These are phyloP conservation scores for Pterostichus niger DNA, from an alignment of 2,888 invertebrate species.

Conservation along the genomic window DNA sequence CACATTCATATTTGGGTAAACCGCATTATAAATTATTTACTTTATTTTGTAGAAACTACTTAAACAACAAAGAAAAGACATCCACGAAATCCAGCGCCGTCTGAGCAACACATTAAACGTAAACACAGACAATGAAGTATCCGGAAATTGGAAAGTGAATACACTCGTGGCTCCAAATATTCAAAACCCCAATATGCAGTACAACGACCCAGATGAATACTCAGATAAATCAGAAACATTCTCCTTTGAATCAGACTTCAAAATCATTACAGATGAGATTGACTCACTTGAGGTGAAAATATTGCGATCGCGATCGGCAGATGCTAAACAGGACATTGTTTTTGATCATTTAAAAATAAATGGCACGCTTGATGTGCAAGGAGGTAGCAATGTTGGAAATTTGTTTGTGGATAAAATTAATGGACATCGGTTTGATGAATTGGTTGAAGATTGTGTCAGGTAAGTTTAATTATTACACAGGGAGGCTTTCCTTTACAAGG, in stretches of 20 bases:
- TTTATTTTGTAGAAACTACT: conserved; percentile 35
- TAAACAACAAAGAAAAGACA: conserved; percentile 38
- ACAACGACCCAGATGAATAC: conserved; percentile 29
- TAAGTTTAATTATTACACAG: conserved; percentile 68
- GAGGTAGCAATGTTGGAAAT: conserved; percentile 71
- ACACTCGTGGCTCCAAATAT: conserved; percentile 67
- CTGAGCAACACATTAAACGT: conserved; percentile 53
- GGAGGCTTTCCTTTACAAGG: too few species aligned
- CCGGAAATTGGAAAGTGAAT: conserved; percentile 67
- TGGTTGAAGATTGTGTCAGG: conserved; percentile 73
- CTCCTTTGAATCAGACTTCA: conserved; percentile 41
- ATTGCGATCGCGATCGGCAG: conserved; percentile 30
- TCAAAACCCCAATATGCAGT: conserved; percentile 66
- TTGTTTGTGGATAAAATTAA: conserved; percentile 73
- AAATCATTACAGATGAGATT: conserved; percentile 54
- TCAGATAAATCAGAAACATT: conserved; percentile 16
- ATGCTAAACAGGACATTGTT: conserved; percentile 7
- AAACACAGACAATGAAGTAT: conserved; percentile 65
- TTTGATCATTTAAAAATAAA: conserved; percentile 72
- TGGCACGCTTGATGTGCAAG: conserved; percentile 73
- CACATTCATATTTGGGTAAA: too few species aligned
- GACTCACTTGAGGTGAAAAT: conserved; percentile 63
- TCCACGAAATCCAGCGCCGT: conserved; percentile 2
- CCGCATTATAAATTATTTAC: background rate
- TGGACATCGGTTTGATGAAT: conserved; percentile 71